Base-by-base conservation (phyloP, 2,113 vertebrate species). In the Galbula dea region DNA sequence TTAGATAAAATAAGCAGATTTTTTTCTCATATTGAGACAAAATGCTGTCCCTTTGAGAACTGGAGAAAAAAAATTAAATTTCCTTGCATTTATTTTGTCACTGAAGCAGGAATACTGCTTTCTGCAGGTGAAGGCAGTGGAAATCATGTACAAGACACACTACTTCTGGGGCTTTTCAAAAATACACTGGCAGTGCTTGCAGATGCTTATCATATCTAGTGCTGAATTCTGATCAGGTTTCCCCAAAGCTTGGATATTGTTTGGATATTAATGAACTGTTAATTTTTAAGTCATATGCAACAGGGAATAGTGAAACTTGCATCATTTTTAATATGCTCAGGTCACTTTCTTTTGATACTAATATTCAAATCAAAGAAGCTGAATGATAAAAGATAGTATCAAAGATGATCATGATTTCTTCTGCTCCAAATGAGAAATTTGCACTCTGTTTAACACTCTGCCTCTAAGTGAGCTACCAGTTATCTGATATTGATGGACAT, bases 241-340 rank as follows among this genome's bases (percentile, higher is more conserved):
- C 11, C 30, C 71, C 54, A 76, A 32, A 85, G 78, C 18, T n/a
- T n/a, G 43, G 10, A 45, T 82, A n/a, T 71, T 83, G 9, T 82
- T 90, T 89, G 86, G 86, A 54, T 94, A 87, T 93, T 92, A 94
- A 92, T 85, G 91, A 90, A 73, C 18, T 2, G 10, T 93, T 95
- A 82, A 85, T 90, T 94, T 94, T 96, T 89, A 92, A 93, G 81
- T 82, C 49, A 27, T 22, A 24, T 72, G 46, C 66, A 87, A 78
- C 32, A 66, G 86, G 81, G 84, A 94, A 69, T 86, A 79, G 41
- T 73, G 66, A 65, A 89, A 82, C 37, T 89, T 85, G 86, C 26
- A 69, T 89, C 1, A 0, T 84, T 69, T 92, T 93, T 94, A 84
- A 69, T 76, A 76, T 36, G 93, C 89, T 94, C 84, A 76, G 81